These are phyloP conservation scores for Bambusicola thoracicus DNA, from an alignment of 2,113 vertebrate species.

Conservation along the genomic window DNA sequence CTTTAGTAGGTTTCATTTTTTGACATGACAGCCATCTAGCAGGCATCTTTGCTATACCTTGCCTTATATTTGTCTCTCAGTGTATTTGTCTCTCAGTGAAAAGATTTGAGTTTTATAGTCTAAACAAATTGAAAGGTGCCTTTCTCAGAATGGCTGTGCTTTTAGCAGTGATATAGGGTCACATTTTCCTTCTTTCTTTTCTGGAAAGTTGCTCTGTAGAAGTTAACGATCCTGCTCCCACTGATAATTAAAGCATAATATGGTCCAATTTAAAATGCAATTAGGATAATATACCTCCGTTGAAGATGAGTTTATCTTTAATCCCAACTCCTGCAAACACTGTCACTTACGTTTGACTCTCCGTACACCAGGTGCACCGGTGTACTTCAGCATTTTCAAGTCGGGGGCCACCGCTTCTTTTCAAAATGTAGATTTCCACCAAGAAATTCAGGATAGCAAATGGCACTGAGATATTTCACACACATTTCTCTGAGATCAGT, in stretches of 20 bases:
- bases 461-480: not conserved
- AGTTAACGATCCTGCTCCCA: not conserved
- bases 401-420: not conserved
- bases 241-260: conserved; percentile 8
- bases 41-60: not conserved
- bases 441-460: not conserved
- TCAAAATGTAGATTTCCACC: not conserved
- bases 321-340: not conserved
- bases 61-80: not conserved
- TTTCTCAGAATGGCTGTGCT: not conserved
- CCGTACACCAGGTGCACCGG: not conserved
- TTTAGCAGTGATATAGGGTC: not conserved
- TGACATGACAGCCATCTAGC: not conserved
- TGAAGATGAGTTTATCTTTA: not conserved
- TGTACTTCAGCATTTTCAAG: not conserved
- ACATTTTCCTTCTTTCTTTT: not conserved
- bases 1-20: not conserved
- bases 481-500: not conserved
- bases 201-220: not conserved
- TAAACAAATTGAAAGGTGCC: not conserved
- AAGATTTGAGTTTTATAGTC: not conserved
- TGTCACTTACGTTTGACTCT: not conserved
- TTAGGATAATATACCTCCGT: not conserved
- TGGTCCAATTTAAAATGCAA: conserved; percentile 20
- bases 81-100: not conserved